Conservation (phyloP, 2,888 invertebrate genomes). For the Sphaeridia pumilis region DNA sequence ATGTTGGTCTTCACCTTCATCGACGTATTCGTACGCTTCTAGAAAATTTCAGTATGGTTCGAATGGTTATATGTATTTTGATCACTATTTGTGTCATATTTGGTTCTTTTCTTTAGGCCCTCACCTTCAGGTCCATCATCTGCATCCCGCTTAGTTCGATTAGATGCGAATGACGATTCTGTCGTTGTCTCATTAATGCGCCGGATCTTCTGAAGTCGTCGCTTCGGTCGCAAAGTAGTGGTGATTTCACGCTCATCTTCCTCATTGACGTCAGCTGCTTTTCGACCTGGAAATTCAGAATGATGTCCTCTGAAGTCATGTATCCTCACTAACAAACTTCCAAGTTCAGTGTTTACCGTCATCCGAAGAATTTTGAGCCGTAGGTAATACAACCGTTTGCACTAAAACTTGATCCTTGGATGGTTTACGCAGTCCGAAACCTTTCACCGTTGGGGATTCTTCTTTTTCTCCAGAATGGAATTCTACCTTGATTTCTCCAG, state of each 20-base stretch:
- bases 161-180: too few relatives aligned
- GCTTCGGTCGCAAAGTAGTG: too few relatives aligned
- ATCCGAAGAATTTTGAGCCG: neutral
- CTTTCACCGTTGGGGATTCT: neutral
- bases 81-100: too few relatives aligned
- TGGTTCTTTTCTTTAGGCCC: too few relatives aligned
- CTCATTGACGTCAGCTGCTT: neutral
- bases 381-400: conserved; percentile 6
- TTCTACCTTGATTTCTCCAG: conserved; percentile 23
- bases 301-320: neutral
- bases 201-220: too few relatives aligned
- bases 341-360: conserved; percentile 3
- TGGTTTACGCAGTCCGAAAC: conserved; percentile 8
- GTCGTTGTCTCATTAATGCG: too few relatives aligned
- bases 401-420: conserved; percentile 7
- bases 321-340: too few relatives aligned
- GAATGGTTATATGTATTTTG: too few relatives aligned
- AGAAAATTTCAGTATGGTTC: conserved; percentile 1
- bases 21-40: neutral
- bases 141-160: too few relatives aligned
- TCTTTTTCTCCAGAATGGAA: conserved; percentile 13
- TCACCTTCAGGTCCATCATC: too few relatives aligned
- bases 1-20: conserved; percentile 3
- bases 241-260: too few relatives aligned
- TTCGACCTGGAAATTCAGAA: neutral